Evolutionary conservation across 2,888 invertebrate species (phyloP).

Genomic region (Aproaerema taeniolella): DNA sequence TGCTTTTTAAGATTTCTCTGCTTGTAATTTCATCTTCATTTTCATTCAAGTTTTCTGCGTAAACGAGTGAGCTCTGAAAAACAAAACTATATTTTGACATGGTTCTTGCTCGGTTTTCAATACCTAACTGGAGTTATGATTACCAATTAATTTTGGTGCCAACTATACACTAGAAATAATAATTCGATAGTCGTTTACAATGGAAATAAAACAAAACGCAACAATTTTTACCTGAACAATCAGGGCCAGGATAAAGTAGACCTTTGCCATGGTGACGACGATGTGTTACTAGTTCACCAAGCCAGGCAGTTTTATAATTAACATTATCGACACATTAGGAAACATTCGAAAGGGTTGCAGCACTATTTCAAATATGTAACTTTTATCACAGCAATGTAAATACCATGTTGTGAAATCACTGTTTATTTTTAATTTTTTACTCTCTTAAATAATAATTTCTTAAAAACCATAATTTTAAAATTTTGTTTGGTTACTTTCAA

Average conservation of each 20-base stretch:
- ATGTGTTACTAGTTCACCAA: constrained; percentile 14
- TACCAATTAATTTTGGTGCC: too few species aligned
- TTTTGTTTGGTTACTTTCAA: too few species aligned
- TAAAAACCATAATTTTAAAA: too few species aligned
- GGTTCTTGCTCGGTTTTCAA: background rate
- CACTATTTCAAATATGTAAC: constrained; percentile 20
- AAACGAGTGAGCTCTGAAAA: constrained; percentile 43
- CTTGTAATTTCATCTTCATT: constrained; percentile 26
- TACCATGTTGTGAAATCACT: too few species aligned
- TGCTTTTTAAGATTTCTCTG: constrained; percentile 24
- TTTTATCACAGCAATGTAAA: too few species aligned
- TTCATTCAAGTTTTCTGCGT: constrained; percentile 28
- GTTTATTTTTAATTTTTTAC: too few species aligned
- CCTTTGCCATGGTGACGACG: constrained; percentile 44
- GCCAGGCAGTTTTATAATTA: constrained; percentile 40
- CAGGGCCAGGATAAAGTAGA: constrained; percentile 49
- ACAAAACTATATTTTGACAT: too few species aligned
- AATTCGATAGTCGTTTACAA: too few species aligned
- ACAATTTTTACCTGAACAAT: constrained; percentile 49
- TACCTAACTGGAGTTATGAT: too few species aligned
- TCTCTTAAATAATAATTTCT: too few species aligned
- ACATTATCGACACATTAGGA: constrained; percentile 43
- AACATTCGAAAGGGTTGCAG: constrained; percentile 34
- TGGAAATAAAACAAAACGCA: too few species aligned
- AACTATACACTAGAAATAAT: too few species aligned